Percentiles rank a stretch among this genome's conserved stretches.
These are phyloP conservation scores for Bombus fervidus DNA, from an alignment of 1,140 invertebrate genomes.

Conservation along the genomic window DNA sequence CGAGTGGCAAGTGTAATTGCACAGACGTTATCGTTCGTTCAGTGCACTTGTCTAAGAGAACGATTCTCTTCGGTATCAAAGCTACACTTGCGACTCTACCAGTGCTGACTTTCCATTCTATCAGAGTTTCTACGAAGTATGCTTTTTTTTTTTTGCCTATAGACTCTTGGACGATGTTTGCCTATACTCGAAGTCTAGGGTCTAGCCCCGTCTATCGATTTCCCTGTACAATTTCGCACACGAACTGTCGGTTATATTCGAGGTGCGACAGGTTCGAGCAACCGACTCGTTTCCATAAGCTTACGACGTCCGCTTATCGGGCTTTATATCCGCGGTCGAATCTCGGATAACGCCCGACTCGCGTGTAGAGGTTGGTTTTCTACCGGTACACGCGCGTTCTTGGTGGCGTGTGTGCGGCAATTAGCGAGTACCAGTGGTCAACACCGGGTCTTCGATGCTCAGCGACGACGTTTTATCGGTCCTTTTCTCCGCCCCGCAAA, in stretches of 20 bases:
- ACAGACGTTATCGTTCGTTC: conserved; percentile 6
- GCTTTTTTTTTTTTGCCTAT: too few relatives aligned
- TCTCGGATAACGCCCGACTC: conserved; percentile 70
- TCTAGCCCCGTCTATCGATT: not conserved
- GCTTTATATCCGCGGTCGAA: conserved; percentile 66
- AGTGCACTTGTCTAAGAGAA: not conserved
- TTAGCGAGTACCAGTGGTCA: conserved; percentile 55
- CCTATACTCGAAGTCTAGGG: not conserved
- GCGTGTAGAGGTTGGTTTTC: conserved; percentile 60
- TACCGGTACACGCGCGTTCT: conserved; percentile 20
- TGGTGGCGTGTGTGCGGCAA: conserved; percentile 57
- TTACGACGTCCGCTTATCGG: conserved; percentile 59
- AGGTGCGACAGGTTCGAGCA: not conserved
- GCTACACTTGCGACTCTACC: not conserved
- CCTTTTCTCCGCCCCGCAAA: not conserved
- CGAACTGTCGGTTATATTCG: not conserved
- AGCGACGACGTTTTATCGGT: conserved; percentile 17
- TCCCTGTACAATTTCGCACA: not conserved
- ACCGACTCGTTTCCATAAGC: conserved; percentile 41
- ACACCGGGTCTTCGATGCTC: not conserved
- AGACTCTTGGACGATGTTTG: not conserved
- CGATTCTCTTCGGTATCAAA: not conserved
- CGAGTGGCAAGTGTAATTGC: conserved; percentile 36
- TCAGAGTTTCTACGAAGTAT: too few relatives aligned
- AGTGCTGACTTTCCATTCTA: too few relatives aligned